These are phyloP conservation scores for Cistogaster globosa DNA, from an alignment of 2,888 invertebrate genomes.

Conservation along the genomic window DNA sequence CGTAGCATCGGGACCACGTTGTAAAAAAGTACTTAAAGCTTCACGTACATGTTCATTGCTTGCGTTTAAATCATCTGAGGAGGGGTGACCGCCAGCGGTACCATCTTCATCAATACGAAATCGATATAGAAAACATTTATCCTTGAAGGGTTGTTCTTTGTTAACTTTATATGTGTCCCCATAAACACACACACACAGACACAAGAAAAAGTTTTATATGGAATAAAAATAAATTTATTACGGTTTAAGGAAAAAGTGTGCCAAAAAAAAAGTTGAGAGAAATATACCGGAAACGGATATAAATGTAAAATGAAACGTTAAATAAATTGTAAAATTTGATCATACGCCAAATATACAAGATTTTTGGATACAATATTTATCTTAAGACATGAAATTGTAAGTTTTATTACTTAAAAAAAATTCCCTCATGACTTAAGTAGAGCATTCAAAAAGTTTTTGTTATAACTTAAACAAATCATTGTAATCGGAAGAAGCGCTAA, in stretches of 20 bases:
- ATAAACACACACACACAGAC: not conserved
- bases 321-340: not conserved
- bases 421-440: too few relatives aligned
- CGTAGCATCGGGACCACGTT: constrained; percentile 90
- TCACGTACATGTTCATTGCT: constrained; percentile 89
- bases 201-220: not conserved
- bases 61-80: constrained; percentile 85
- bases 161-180: constrained; percentile 84
- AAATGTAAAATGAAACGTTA: not conserved
- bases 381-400: too few relatives aligned
- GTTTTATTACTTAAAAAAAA: too few relatives aligned
- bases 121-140: constrained; percentile 92
- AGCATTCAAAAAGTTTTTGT: too few relatives aligned
- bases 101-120: constrained; percentile 90
- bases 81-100: constrained; percentile 84
- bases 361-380: too few relatives aligned
- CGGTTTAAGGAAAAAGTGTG: not conserved
- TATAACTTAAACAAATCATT: too few relatives aligned
- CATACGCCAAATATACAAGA: not conserved
- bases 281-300: too few relatives aligned
- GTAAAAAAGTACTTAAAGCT: constrained; percentile 86
- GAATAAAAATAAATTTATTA: not conserved
- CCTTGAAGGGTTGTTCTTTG: constrained; percentile 91
- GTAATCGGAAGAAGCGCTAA: too few relatives aligned
- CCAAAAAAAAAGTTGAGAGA: not conserved